Percentiles rank a stretch among this genome's conserved stretches.
Conservation (phyloP, 2,797 vertebrate species). For the Malacoraja senta region DNA sequence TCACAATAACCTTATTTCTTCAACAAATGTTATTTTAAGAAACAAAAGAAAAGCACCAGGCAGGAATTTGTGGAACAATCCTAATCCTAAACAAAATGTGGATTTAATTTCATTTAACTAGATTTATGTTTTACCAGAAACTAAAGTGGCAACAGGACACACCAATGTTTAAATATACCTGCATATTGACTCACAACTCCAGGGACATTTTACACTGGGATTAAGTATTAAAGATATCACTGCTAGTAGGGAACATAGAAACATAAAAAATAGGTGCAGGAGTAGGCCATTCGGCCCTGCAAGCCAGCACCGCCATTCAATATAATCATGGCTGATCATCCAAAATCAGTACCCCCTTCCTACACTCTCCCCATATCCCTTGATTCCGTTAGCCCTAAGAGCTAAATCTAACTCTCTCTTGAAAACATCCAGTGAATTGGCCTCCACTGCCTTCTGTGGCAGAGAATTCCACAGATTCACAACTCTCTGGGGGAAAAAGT, state of each 20-base stretch:
- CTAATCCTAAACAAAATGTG: neutral
- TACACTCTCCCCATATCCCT: too few relatives aligned
- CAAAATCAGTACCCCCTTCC: too few relatives aligned
- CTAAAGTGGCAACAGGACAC: neutral
- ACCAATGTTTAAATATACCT: neutral
- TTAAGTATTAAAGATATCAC: neutral
- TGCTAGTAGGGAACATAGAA: neutral
- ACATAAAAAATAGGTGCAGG: too few relatives aligned
- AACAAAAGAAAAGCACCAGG: neutral
- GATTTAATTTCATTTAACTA: neutral
- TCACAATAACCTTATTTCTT: neutral
- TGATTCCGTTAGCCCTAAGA: too few relatives aligned
- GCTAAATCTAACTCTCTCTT: too few relatives aligned
- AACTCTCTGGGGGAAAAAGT: too few relatives aligned
- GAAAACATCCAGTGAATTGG: too few relatives aligned
- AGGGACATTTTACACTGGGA: neutral
- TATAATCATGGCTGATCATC: too few relatives aligned
- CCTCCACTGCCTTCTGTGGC: too few relatives aligned
- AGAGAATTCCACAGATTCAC: too few relatives aligned
- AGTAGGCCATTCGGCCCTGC: too few relatives aligned
- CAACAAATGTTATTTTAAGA: neutral
- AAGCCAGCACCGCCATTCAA: too few relatives aligned
- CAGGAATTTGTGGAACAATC: neutral
- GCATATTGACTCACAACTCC: neutral
- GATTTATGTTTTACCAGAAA: neutral